Conservation (phyloP, 2,797 vertebrate genomes). For the Euthynnus affinis region DNA sequence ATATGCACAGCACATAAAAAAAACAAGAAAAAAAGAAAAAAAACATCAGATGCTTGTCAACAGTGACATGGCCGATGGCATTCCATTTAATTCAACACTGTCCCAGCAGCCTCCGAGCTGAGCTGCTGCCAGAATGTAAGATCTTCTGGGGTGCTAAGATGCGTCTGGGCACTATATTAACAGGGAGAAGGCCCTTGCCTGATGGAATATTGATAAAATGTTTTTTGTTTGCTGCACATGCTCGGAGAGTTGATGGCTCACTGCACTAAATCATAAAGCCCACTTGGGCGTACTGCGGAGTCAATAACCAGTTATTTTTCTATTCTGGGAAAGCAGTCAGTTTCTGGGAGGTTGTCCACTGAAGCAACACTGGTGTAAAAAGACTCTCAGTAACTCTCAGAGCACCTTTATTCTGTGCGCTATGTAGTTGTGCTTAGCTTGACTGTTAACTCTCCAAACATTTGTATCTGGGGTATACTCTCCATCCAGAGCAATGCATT, state of each 20-base stretch:
- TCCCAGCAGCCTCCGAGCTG: conserved; percentile 53
- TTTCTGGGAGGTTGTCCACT: conserved; percentile 70
- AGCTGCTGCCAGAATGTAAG: conserved; percentile 53
- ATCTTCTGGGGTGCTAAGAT: conserved; percentile 63
- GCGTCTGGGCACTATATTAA: conserved; percentile 75
- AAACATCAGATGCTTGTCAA: conserved; percentile 55
- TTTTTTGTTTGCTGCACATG: conserved; percentile 82
- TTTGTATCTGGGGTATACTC: background rate
- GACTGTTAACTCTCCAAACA: conserved; percentile 29
- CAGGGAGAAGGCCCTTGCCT: conserved; percentile 74
- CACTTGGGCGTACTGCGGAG: conserved; percentile 77
- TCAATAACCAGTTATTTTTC: conserved; percentile 83
- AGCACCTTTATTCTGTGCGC: conserved; percentile 34
- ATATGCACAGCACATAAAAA: conserved; percentile 5
- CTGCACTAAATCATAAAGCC: conserved; percentile 84
- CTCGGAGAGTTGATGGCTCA: conserved; percentile 81
- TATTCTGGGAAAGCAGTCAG: conserved; percentile 75
- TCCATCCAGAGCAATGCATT: background rate
- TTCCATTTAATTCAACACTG: conserved; percentile 65
- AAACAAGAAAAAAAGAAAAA: conserved; percentile 18
- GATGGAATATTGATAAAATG: conserved; percentile 86
- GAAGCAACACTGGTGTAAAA: conserved; percentile 64
- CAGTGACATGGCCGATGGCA: conserved; percentile 52
- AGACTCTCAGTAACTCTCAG: conserved; percentile 45
- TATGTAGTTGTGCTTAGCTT: conserved; percentile 15